Evolutionary conservation across 2,888 invertebrate species (phyloP), one percentile per base, ranked within the genome.

Genomic region (Anthrax anthrax): DNA sequence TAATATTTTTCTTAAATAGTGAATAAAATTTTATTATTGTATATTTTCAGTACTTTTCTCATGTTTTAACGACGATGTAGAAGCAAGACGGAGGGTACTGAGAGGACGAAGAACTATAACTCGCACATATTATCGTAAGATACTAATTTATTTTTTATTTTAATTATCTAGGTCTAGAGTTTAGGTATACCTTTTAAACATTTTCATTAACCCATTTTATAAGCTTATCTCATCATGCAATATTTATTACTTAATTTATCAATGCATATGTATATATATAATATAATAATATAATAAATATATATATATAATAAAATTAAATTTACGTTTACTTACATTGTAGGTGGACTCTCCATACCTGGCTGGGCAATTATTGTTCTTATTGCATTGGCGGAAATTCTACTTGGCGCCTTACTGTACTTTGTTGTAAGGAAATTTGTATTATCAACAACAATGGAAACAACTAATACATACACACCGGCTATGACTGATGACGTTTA

Each of bases 21-120:
- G n/a, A n/a, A n/a, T n/a, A n/a, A n/a, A n/a, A n/a, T 23, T 23
- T 23, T 23, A 6, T 23, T 23, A 23, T 8, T 23, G 8, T 23
- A 6, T 23, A 23, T 54, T 60, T 73, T 54, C 70, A 82, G 81
- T 81, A 58, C 68, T 86, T 47, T 61, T 84, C 57, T 75, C 82
- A 50, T 72, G 79, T 34, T 71, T 81, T 41, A 72, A 80, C 54
- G 77, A 78, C 58, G 82, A 84, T 69, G 75, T 76, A 19, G 86
- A 87, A 63, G 86, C 78, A 13, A 75, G 86, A 58, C 74, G 87
- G 57, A 85, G 82, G 63, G 84, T 88, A 58, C 71, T 87, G 38
- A 73, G 82, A 57, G 87, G 87, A 46, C 73, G 87, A 52, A 80
- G 82, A 69, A 81, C 84, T 13, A 75, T 87, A 58, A 87, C 81